Conservation (phyloP, 2,113 vertebrate genomes). For the Peucedramus taeniatus region DNA sequence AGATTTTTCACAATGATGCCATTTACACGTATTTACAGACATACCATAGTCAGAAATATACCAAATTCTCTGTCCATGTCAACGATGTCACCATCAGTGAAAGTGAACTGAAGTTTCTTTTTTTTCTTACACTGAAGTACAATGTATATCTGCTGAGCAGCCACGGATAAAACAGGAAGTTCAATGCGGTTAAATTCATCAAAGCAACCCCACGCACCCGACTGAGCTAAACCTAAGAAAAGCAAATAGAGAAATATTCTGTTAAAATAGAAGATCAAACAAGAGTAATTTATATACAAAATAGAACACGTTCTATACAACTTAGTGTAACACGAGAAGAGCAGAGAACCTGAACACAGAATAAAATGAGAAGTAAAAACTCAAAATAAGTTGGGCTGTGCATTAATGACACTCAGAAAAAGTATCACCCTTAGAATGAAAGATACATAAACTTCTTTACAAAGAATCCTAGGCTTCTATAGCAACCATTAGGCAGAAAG, state of each 20-base stretch:
- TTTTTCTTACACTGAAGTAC: slow-evolving; percentile 73
- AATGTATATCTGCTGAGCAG: slow-evolving; percentile 72
- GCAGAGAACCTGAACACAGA: not conserved
- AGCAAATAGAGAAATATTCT: not conserved
- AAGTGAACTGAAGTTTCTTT: slow-evolving; percentile 63
- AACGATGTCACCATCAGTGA: slow-evolving; percentile 71
- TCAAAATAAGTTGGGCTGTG: not conserved
- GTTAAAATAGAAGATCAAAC: not conserved
- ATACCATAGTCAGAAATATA: slow-evolving; percentile 75
- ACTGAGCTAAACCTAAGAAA: slow-evolving; percentile 69
- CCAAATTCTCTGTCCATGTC: slow-evolving; percentile 75
- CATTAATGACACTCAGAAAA: not conserved
- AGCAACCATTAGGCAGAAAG: not conserved
- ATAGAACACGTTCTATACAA: not conserved
- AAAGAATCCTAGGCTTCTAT: not conserved
- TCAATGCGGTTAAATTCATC: slow-evolving; percentile 74
- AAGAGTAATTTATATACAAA: not conserved
- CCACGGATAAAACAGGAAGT: slow-evolving; percentile 71
- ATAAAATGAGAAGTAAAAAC: not conserved
- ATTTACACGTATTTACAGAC: not conserved
- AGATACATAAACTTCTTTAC: not conserved
- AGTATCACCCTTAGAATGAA: not conserved
- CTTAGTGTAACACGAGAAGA: not conserved
- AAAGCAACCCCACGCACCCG: slow-evolving; percentile 71
- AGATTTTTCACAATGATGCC: not conserved